Base-by-base conservation (phyloP, 2,888 invertebrate species). In the Luperina testacea region DNA sequence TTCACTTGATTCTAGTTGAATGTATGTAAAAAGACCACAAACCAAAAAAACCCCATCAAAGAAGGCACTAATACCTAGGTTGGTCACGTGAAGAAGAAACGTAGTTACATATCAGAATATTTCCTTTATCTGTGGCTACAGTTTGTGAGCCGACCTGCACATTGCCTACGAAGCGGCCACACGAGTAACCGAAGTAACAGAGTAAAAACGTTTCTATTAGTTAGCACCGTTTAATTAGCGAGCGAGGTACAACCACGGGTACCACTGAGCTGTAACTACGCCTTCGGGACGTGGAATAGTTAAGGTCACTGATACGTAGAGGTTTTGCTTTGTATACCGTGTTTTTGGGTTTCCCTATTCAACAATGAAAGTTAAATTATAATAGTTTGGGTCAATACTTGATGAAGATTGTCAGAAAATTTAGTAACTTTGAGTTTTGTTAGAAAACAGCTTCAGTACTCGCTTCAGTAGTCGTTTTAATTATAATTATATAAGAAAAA, bases 221-320 rank as follows among this genome's bases (percentile, higher is more conserved):
- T 48, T 51, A 15, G 42, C 45, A 32, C 27, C 51, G 65, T 74
- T 80, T 74, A 80, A 68, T 80, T 67, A 79, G 32, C 0, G 32
- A 32, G 72, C 13, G 65, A 17, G 8, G 32, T 24, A 45, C 53
- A 32, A 24, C 53, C 67, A 11, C 24, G 32, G 27, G 64, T n/a
- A 51, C 57, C 15, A 20, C 63, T 53, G 72, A 32, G n/a, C 32
- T 15, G 51, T 32, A 17, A 51, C 8, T 32, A 42, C 27, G 11
- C 17, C n/a, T 45, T 32, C 8, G 65, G 45, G 51, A 67, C 67
- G 20, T 67, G n/a, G 2, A 9, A 2, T 0, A 45, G 45, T 61
- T 27, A 53, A 68, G 67, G 53, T 45, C 45, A 67, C 20, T 45
- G 32, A 11, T 42, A 72, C 13, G 24, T n/a, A 61, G 1, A 68